A percentile compares a stretch with the other conserved stretches of the same genome.
These are phyloP conservation scores for Callyntrura sp. DNA, from an alignment of 2,888 invertebrate species.

Conservation along the genomic window DNA sequence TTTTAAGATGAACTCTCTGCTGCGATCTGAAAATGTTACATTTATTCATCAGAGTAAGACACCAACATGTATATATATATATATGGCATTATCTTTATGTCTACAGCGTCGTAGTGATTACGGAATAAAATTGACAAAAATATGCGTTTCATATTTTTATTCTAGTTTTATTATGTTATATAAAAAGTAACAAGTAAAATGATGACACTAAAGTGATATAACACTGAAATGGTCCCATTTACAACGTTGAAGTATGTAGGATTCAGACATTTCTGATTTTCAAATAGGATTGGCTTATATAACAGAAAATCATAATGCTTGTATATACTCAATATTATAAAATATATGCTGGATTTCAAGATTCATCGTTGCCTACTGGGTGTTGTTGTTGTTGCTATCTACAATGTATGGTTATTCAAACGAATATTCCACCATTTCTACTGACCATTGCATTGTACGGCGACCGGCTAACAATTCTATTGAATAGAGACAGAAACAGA, in stretches of 20 bases:
- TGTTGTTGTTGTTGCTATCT: background rate
- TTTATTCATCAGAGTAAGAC: background rate
- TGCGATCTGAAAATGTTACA: background rate
- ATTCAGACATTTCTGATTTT: background rate
- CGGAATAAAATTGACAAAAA: background rate
- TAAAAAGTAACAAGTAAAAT: background rate
- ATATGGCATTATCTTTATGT: no score
- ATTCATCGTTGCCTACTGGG: no score
- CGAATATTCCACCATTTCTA: background rate
- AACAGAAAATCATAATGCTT: no score
- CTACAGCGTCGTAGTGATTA: background rate
- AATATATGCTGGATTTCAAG: no score
- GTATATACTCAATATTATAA: no score
- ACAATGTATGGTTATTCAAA: background rate
- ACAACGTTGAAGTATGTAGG: background rate
- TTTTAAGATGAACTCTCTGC: conserved; percentile 43
- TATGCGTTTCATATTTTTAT: background rate
- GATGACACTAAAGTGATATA: background rate
- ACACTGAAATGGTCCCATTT: background rate
- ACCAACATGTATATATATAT: no score
- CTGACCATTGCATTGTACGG: background rate
- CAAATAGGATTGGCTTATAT: background rate
- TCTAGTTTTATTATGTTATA: background rate
- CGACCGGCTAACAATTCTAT: background rate
- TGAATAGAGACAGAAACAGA: background rate